phyloP scores from a whole-genome alignment of 2,888 invertebrate genomes.

The Xylophagus ater region DNA sequence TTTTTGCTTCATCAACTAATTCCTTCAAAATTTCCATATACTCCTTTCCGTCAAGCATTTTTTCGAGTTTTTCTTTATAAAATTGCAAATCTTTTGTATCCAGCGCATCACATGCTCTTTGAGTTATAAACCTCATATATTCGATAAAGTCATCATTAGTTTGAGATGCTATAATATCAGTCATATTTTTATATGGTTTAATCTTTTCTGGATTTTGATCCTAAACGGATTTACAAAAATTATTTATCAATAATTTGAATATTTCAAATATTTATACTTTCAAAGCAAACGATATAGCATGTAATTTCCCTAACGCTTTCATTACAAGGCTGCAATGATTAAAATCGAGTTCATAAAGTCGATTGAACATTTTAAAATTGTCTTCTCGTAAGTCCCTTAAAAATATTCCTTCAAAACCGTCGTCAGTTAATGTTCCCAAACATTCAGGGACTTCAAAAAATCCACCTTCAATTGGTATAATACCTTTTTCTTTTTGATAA shows the following conservation, averaged over 20 bases:
- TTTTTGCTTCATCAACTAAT: conserved; percentile 20
- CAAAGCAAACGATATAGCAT: conserved; percentile 40
- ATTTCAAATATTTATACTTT: conserved; percentile 19
- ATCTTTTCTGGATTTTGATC: conserved; percentile 25
- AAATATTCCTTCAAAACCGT: conserved; percentile 38
- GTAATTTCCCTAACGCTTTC: conserved; percentile 40
- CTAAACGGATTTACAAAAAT: conserved; percentile 13
- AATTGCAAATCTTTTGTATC: conserved; percentile 15
- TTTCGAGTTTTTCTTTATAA: conserved; percentile 19
- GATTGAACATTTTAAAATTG: conserved; percentile 39
- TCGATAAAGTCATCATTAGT: conserved; percentile 22
- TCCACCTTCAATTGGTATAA: conserved; percentile 18
- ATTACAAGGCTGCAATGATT: conserved; percentile 36
- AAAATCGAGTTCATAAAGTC: conserved; percentile 33
- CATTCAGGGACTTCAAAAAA: conserved; percentile 27
- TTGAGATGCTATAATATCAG: conserved; percentile 27
- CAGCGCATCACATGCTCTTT: conserved; percentile 23
- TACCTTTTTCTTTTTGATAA: conserved; percentile 25
- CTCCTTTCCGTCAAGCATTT: conserved; percentile 19
- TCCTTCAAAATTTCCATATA: conserved; percentile 23
- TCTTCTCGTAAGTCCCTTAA: conserved; percentile 40
- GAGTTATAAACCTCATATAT: conserved; percentile 25
- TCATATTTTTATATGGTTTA: conserved; percentile 20
- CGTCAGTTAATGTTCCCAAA: conserved; percentile 24
- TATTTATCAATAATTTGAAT: background rate